Base-by-base conservation (phyloP, 2,888 invertebrate species). In the Charanyca ferruginea region DNA sequence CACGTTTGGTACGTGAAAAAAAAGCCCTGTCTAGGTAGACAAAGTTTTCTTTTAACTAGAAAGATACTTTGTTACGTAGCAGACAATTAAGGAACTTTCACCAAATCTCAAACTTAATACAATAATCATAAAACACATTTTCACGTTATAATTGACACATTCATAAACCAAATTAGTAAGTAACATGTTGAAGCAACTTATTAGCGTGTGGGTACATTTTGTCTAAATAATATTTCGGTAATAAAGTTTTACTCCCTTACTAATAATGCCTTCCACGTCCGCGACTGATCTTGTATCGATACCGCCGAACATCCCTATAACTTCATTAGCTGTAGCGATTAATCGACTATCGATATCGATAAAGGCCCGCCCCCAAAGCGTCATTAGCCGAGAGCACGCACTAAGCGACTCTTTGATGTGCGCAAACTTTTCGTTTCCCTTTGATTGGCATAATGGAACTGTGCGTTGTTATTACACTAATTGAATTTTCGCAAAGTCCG, bases 401-500 rank as follows among this genome's bases (percentile, higher is more conserved):
- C 91, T 93, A 91, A 93, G 89, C 92, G 92, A 88, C 89, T 90
- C 93, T 94, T 94, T 93, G 93, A 93, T 92, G 92, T 93, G 86
- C 89, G 87, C 92, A 91, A 93, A 93, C 93, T 93, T 94, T 92
- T 89, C 90, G 91, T 89, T 91, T 93, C 91, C 93, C 93, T 94
- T 93, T 93, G 93, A 94, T 94, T 93, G 93, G 88, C 86, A 90
- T 94, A 93, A 94, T 93, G 94, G 93, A 92, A 90, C 91, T 90
- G 91, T 86, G 85, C 90, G 88, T 88, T 90, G 92, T 93, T 94
- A 94, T 93, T 94, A 94, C 90, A 89, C 92, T 94, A 94, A 94
- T 94, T 94, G 92, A 94, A 94, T 93, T 93, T 93, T 90, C 84
- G 86, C 88, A 85, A 89, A 90, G 90, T 89, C 89, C 88, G 83